A percentile compares a stretch with the other conserved stretches of the same genome.
These are phyloP conservation scores for Sciurus niger DNA, from an alignment of 2,113 vertebrate species.

Conservation along the genomic window DNA sequence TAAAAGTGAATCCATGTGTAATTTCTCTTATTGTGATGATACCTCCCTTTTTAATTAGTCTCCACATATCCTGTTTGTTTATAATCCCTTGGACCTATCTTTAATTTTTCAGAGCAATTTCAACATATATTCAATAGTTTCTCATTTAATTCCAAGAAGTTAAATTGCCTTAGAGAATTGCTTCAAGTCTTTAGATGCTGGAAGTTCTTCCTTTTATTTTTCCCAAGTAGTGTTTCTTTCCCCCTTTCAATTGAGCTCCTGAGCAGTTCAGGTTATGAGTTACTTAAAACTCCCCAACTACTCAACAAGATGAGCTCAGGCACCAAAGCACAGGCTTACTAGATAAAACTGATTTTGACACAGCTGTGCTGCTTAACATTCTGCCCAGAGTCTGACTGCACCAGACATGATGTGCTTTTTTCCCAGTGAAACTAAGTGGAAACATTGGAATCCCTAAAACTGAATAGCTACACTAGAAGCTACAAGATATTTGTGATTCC, in stretches of 20 bases:
- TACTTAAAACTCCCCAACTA: conserved; percentile 26
- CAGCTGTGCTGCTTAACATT: background rate
- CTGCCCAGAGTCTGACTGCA: background rate
- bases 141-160: conserved; percentile 64
- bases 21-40: background rate
- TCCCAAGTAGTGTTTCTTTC: background rate
- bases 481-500: background rate
- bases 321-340: background rate
- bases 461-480: conserved; percentile 7
- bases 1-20: background rate
- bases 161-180: conserved; percentile 9
- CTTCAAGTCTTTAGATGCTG: background rate
- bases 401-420: background rate
- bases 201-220: conserved; percentile 51
- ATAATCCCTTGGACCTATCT: conserved; percentile 1
- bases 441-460: conserved; percentile 18
- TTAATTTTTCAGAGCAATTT: conserved; percentile 60
- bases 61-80: background rate
- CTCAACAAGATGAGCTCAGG: background rate
- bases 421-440: conserved; percentile 38
- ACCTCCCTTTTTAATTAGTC: conserved; percentile 33
- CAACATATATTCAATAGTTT: background rate
- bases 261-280: background rate
- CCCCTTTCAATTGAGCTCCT: background rate
- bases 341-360: conserved; percentile 35